Evolutionary conservation across 2,113 vertebrate genomes (phyloP).

Genomic region (Loxodonta africana): DNA sequence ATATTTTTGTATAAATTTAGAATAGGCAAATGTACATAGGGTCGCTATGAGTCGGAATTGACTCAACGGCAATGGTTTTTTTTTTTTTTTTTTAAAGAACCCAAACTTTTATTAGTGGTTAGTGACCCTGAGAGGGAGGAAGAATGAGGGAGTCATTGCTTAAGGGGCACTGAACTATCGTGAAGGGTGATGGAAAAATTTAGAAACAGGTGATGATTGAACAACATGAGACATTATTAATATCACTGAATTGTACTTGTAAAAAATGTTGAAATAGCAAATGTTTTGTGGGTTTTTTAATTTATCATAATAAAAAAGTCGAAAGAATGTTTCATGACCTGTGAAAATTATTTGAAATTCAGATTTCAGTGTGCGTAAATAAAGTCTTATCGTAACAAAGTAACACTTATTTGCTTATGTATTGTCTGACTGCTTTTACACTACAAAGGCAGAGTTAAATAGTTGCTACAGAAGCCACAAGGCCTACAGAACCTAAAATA

Average conservation of each 20-base stretch:
- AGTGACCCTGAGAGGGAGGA: neutral
- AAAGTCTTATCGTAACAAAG: conserved; percentile 46
- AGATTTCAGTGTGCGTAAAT: conserved; percentile 6
- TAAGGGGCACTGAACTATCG: neutral
- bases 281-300: neutral
- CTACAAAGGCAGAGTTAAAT: neutral
- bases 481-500: neutral
- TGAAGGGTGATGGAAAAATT: neutral
- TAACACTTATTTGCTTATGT: neutral
- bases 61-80: no score
- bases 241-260: neutral
- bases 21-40: neutral
- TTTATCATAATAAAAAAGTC: neutral
- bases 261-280: neutral
- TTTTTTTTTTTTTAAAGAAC: neutral
- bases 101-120: neutral
- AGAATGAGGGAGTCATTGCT: neutral
- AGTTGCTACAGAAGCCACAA: neutral
- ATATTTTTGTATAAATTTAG: neutral
- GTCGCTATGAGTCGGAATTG: no score
- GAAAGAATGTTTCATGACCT: neutral
- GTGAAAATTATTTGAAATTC: conserved; percentile 56
- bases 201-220: neutral
- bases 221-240: neutral
- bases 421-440: conserved; percentile 52